Conservation (phyloP, 2,797 vertebrate species). For the Lacerta agilis region DNA sequence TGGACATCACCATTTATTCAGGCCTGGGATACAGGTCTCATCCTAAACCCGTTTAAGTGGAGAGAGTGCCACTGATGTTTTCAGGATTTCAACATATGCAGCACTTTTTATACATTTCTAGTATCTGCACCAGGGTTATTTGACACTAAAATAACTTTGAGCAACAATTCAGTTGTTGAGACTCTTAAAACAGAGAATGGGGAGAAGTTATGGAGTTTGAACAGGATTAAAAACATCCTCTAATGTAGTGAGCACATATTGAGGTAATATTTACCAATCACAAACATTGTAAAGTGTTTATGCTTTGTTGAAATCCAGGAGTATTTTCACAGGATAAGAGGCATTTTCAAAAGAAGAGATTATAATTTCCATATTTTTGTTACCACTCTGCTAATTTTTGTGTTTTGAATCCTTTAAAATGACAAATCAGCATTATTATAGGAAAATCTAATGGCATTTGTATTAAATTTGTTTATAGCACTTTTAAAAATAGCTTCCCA, state of each 20-base stretch:
- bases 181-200: neutral
- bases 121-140: neutral
- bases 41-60: neutral
- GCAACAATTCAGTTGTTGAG: neutral
- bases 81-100: neutral
- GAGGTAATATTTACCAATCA: neutral
- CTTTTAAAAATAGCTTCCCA: constrained; percentile 21
- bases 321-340: neutral
- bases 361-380: constrained; percentile 25
- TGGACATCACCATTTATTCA: neutral
- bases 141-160: neutral
- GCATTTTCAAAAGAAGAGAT: constrained; percentile 48
- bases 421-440: constrained; percentile 55
- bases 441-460: constrained; percentile 41
- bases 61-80: neutral
- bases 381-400: constrained; percentile 1
- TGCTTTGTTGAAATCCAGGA: constrained; percentile 7
- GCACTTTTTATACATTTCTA: neutral
- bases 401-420: constrained; percentile 36
- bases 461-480: constrained; percentile 26
- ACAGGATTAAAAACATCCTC: neutral
- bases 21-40: neutral
- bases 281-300: neutral
- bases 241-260: neutral
- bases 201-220: neutral